Percentiles rank a stretch among this genome's conserved stretches.
Conservation (phyloP, 2,888 invertebrate genomes). For the Agrotis exclamationis region DNA sequence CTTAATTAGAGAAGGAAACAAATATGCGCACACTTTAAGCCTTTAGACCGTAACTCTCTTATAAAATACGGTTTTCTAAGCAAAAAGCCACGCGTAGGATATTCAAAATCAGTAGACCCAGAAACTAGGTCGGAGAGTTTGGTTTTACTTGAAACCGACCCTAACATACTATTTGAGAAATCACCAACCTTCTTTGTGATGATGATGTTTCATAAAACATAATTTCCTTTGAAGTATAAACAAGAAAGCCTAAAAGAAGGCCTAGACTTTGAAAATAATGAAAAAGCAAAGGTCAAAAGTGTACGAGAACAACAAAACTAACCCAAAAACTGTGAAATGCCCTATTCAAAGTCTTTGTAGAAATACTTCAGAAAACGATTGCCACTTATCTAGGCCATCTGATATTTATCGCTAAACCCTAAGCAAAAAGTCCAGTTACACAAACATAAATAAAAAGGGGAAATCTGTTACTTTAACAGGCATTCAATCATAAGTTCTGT, state of each 20-base stretch:
- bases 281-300: not conserved
- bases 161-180: not conserved
- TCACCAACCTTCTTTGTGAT: too few relatives aligned
- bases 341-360: too few relatives aligned
- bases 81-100: not conserved
- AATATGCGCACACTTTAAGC: not conserved
- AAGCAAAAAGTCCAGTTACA: not conserved
- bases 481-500: conserved; percentile 68
- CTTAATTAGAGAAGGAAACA: not conserved
- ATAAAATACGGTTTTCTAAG: not conserved
- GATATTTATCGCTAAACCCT: not conserved
- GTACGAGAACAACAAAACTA: not conserved
- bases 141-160: not conserved
- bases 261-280: too few relatives aligned
- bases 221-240: too few relatives aligned
- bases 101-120: too few relatives aligned
- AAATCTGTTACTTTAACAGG: conserved; percentile 52
- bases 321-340: too few relatives aligned
- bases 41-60: not conserved
- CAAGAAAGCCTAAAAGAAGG: too few relatives aligned
- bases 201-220: too few relatives aligned
- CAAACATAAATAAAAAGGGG: conserved; percentile 29
- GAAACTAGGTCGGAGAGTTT: too few relatives aligned
- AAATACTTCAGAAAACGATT: not conserved
- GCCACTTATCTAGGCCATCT: not conserved